Conservation (phyloP, 2,113 vertebrate species). For the Pseudolaguvia tuberculata region DNA sequence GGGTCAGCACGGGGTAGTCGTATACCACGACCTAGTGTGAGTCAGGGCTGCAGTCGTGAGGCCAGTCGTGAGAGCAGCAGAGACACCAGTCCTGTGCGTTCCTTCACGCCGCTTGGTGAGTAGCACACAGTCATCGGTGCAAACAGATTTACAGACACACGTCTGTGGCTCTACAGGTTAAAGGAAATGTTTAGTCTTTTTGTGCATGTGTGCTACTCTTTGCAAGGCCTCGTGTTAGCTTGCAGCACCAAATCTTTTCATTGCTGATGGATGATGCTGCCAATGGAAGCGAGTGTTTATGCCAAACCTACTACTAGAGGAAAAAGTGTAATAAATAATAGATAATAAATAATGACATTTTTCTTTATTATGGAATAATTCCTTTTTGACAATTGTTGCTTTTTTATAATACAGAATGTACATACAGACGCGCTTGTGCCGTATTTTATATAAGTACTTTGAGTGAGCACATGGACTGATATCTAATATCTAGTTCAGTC, state of each 20-base stretch:
- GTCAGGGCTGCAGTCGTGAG: slow-evolving; percentile 98
- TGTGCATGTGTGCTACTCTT: slow-evolving; percentile 7
- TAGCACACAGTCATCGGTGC: slow-evolving; percentile 49
- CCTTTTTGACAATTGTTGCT: not conserved
- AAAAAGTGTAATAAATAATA: slow-evolving; percentile 3
- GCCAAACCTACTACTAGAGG: not conserved
- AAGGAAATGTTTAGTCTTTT: not conserved
- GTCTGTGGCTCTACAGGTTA: not conserved
- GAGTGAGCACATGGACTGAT: no score
- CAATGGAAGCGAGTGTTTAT: not conserved
- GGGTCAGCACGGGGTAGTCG: slow-evolving; percentile 89
- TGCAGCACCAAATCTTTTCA: not conserved
- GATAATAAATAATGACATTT: not conserved
- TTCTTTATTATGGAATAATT: not conserved
- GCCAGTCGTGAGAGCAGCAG: slow-evolving; percentile 98
- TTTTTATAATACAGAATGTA: not conserved
- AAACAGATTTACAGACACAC: not conserved
- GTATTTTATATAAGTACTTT: no score
- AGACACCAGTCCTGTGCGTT: slow-evolving; percentile 94
- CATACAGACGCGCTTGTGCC: not conserved
- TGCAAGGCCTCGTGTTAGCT: not conserved
- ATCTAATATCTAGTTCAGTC: no score
- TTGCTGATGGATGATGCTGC: not conserved
- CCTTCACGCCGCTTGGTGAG: slow-evolving; percentile 94
- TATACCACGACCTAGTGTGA: slow-evolving; percentile 97